Evolutionary conservation across 2,888 invertebrate genomes (phyloP), one percentile per base, ranked within the genome.

Genomic region (Stictocephala bisonia): DNA sequence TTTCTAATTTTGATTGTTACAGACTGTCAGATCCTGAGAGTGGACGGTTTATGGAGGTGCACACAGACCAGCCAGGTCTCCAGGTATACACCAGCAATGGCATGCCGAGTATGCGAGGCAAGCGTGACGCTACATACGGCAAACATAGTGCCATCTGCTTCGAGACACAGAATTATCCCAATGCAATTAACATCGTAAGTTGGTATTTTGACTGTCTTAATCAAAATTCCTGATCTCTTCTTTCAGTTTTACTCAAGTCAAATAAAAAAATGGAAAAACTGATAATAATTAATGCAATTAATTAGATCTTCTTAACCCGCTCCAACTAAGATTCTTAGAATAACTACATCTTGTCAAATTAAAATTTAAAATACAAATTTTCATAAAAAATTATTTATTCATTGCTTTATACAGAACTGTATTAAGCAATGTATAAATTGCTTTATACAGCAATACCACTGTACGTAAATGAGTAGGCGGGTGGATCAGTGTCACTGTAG

Each of bases 91-190:
- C 96, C 0, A 88, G 91, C 0, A 94, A 95, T 82, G 86, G 44
- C 18, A 51, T 76, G 94, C 2, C 87, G 94, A 74, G 89, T 0
- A 82, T 93, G 29, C 76, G 82, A 4, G 96, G 96, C 0, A 96
- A 95, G 83, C 85, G 85, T 3, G 90, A 91, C 0, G 87, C 88
- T 0, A 80, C 82, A 9, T 96, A 96, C 82, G 87, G 86, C 73
- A 91, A 90, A 77, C 94, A 94, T 79, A 91, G 92, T 0, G 93
- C 93, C 2, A 90, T 97, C 80, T 96, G 95, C 81, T 85, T 96
- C 67, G 96, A 97, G 86, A 94, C 97, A 0, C 97, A 97, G 84
- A 94, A 94, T 82, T 97, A 90, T 85, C 97, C 97, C 0, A 94
- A 97, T 84, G 94, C 96, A n/a, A 86, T 94, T 0, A 94, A 96